Evolutionary conservation across 2,888 invertebrate species (phyloP).

Genomic region (Prosopocoilus inquinatus): DNA sequence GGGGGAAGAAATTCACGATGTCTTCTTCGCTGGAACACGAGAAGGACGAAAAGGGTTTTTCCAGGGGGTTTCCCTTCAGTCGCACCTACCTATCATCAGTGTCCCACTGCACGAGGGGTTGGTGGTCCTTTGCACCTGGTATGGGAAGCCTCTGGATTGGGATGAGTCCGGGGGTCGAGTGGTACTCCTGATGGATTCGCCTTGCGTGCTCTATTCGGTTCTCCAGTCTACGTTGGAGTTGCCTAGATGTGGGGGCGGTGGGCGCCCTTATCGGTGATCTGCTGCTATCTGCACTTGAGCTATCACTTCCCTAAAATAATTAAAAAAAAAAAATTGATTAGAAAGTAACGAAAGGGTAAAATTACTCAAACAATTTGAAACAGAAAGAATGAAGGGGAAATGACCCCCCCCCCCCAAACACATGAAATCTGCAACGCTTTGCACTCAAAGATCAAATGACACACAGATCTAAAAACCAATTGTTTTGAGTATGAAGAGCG

Average conservation of each 20-base stretch:
- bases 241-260: constrained; percentile 39
- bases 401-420: too few relatives aligned
- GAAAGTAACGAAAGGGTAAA: too few relatives aligned
- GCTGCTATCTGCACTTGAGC: constrained; percentile 46
- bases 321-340: too few relatives aligned
- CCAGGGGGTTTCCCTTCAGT: neutral
- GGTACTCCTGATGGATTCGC: constrained; percentile 51
- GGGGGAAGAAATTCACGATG: constrained; percentile 55
- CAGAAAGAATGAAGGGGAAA: too few relatives aligned
- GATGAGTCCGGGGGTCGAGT: constrained; percentile 48
- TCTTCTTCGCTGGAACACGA: constrained; percentile 53
- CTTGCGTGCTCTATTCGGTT: constrained; percentile 50
- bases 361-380: too few relatives aligned
- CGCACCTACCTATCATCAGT: constrained; percentile 54
- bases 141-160: constrained; percentile 55
- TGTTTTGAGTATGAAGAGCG: too few relatives aligned
- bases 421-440: too few relatives aligned
- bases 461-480: too few relatives aligned
- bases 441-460: too few relatives aligned
- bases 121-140: constrained; percentile 54
- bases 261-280: constrained; percentile 40
- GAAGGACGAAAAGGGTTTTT: neutral
- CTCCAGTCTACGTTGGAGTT: constrained; percentile 47
- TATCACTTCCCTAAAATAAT: constrained; percentile 43
- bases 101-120: constrained; percentile 61